These are phyloP conservation scores for Xestia ashworthii DNA, from an alignment of 2,888 invertebrate species.

Conservation along the genomic window DNA sequence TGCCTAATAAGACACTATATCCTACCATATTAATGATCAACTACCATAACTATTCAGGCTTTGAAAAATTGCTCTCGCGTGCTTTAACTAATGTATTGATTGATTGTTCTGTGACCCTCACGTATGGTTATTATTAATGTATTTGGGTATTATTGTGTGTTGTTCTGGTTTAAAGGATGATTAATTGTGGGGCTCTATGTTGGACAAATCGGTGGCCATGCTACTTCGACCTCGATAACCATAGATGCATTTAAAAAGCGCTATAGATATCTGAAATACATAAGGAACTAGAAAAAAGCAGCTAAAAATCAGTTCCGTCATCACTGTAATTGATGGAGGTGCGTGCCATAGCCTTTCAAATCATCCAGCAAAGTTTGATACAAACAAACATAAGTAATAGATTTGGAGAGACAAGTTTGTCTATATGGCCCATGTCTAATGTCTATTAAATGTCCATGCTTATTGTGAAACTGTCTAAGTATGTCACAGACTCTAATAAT, in stretches of 20 bases:
- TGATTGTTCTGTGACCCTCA: constrained; percentile 54
- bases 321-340: background rate
- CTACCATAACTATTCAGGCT: constrained; percentile 39
- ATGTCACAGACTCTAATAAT: background rate
- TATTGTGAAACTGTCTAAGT: background rate
- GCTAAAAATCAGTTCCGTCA: background rate
- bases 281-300: background rate
- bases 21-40: constrained; percentile 61
- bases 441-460: constrained; percentile 14
- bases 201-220: constrained; percentile 27
- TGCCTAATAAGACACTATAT: constrained; percentile 69
- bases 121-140: constrained; percentile 42
- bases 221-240: constrained; percentile 7
- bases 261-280: background rate
- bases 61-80: constrained; percentile 59
- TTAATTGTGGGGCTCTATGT: constrained; percentile 31
- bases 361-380: background rate
- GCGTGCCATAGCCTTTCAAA: background rate
- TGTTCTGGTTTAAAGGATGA: constrained; percentile 44
- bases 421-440: constrained; percentile 3
- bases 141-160: constrained; percentile 28
- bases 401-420: constrained; percentile 18
- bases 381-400: constrained; percentile 7
- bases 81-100: constrained; percentile 53
- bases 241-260: background rate